Evolutionary conservation across 1,140 invertebrate species (phyloP).

Genomic region (Amphibalanus amphitrite): DNA sequence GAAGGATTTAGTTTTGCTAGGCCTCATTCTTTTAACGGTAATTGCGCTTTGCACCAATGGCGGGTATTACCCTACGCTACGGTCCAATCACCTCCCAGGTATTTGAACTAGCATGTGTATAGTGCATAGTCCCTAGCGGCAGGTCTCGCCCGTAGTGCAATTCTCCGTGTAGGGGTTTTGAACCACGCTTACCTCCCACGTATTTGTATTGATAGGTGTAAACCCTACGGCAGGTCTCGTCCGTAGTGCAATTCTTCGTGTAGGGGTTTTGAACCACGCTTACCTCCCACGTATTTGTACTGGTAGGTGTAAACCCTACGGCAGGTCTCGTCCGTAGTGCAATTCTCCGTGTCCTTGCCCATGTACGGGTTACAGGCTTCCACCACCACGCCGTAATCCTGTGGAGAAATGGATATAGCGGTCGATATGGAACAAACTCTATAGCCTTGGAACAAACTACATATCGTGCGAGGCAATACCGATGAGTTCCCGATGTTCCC

Average conservation of each 20-base stretch:
- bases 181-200: neutral
- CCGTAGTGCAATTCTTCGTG: neutral
- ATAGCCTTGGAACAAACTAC: too few species aligned
- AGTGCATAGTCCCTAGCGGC: constrained; percentile 6
- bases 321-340: constrained; percentile 7
- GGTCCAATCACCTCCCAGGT: constrained; percentile 9
- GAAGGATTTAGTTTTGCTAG: too few species aligned
- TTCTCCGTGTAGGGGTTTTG: neutral
- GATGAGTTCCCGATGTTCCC: too few species aligned
- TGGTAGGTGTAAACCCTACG: constrained; percentile 11
- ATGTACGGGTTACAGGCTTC: constrained; percentile 64
- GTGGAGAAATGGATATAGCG: too few species aligned
- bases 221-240: constrained; percentile 7
- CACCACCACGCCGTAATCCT: constrained; percentile 41
- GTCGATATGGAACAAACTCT: too few species aligned
- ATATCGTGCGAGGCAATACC: too few species aligned
- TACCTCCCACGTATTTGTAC: constrained; percentile 12
- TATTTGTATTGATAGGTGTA: constrained; percentile 12
- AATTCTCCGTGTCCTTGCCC: constrained; percentile 6
- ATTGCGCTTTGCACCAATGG: neutral
- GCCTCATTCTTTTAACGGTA: neutral
- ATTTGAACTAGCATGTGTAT: constrained; percentile 12
- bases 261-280: neutral
- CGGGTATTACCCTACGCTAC: too few species aligned
- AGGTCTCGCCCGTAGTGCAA: neutral